These are phyloP conservation scores for Agapornis roseicollis DNA, from an alignment of 2,113 vertebrate genomes.

Conservation along the genomic window DNA sequence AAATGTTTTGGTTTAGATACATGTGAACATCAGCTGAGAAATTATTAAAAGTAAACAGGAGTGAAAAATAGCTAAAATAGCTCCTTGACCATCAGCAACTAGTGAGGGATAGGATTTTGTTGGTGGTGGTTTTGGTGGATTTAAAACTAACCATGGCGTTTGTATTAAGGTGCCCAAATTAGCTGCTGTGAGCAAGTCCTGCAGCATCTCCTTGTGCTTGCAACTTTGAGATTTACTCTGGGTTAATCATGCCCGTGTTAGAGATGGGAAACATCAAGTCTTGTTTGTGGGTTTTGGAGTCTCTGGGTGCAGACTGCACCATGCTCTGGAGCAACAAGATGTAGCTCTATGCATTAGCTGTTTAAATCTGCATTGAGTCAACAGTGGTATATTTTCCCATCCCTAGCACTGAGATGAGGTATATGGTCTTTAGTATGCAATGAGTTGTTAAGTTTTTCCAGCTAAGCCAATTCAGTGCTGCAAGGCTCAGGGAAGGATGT, in stretches of 20 bases:
- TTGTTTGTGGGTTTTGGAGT: background rate
- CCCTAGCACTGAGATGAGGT: background rate
- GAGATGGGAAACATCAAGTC: background rate
- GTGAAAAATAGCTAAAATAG: slow-evolving; percentile 7
- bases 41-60: background rate
- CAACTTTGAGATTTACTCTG: background rate
- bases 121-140: background rate
- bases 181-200: background rate
- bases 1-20: slow-evolving; percentile 8
- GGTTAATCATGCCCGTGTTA: fast-evolving
- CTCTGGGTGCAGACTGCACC: background rate
- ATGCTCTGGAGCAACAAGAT: background rate
- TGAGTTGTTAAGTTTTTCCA: slow-evolving; percentile 36
- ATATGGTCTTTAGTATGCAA: background rate
- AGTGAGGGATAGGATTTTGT: background rate
- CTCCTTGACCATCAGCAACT: background rate
- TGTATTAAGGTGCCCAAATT: background rate
- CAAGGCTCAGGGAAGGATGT: slow-evolving; percentile 4
- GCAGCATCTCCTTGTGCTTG: background rate
- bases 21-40: background rate
- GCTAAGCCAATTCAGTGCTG: background rate
- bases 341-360: fast-evolving
- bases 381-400: background rate
- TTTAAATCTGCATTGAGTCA: background rate
- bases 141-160: background rate